phyloP scores from a whole-genome alignment of 2,888 invertebrate genomes.

The Cerastoderma edule region DNA sequence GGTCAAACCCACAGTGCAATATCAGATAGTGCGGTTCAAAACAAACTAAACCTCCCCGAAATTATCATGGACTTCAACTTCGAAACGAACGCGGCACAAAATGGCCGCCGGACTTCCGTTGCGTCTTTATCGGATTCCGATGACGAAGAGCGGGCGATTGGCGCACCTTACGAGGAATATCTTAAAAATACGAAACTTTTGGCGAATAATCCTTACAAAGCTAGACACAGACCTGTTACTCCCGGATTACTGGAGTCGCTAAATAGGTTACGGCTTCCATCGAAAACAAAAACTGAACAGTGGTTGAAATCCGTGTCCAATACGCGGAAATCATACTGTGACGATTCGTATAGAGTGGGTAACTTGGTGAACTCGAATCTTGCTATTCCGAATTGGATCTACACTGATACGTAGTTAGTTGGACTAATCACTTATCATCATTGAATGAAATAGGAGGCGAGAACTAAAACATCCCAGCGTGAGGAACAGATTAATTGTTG shows the following conservation, averaged over 20 bases:
- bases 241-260: conserved; percentile 65
- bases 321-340: conserved; percentile 37
- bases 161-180: conserved; percentile 55
- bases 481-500: no score
- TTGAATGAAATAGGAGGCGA: no score
- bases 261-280: conserved; percentile 56
- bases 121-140: conserved; percentile 21
- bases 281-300: conserved; percentile 62
- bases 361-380: conserved; percentile 38
- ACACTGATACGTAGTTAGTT: conserved; percentile 39
- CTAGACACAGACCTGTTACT: conserved; percentile 60
- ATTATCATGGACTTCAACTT: conserved; percentile 63
- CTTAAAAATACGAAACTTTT: conserved; percentile 36
- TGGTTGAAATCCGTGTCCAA: conserved; percentile 57
- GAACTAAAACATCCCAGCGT: no score
- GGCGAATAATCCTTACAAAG: conserved; percentile 42
- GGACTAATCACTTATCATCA: no score
- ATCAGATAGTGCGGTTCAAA: conserved; percentile 18
- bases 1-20: not conserved
- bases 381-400: conserved; percentile 51
- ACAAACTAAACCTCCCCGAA: conserved; percentile 60
- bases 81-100: conserved; percentile 31
- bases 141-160: conserved; percentile 45
- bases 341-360: conserved; percentile 37
- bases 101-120: conserved; percentile 2